Evolutionary conservation across 2,797 vertebrate genomes (phyloP).

Genomic region (Crossoptilon crossoptilon): DNA sequence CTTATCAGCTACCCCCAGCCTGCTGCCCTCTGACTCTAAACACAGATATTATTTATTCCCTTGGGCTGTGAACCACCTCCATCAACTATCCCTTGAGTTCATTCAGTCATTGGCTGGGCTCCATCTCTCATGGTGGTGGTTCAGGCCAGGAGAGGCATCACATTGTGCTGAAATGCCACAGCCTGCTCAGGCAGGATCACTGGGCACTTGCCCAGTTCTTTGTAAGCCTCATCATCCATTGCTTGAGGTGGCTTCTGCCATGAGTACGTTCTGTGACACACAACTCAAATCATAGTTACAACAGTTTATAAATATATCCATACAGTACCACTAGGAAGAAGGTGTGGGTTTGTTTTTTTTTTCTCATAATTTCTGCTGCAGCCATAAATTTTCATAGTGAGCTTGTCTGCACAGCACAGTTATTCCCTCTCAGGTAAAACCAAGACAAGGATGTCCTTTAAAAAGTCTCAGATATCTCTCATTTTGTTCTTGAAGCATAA

Average conservation of each 20-base stretch:
- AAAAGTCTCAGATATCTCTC: background rate
- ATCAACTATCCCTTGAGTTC: background rate
- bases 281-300: background rate
- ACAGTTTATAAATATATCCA: background rate
- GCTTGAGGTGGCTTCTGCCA: background rate
- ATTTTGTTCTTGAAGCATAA: background rate
- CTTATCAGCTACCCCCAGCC: background rate
- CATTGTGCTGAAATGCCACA: background rate
- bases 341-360: background rate
- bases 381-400: background rate
- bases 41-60: background rate
- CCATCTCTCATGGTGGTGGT: accelerated
- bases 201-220: accelerated
- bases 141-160: background rate
- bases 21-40: background rate
- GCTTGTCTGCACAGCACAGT: background rate
- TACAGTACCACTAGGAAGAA: background rate
- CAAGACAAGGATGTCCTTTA: background rate
- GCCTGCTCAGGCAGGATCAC: background rate
- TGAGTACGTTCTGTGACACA: background rate
- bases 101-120: background rate
- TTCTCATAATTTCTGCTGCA: background rate
- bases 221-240: accelerated
- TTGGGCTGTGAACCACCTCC: background rate
- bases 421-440: background rate